Evolutionary conservation across 2,797 vertebrate genomes (phyloP), one percentile per base, ranked within the genome.

Genomic region (Bradypus variegatus): DNA sequence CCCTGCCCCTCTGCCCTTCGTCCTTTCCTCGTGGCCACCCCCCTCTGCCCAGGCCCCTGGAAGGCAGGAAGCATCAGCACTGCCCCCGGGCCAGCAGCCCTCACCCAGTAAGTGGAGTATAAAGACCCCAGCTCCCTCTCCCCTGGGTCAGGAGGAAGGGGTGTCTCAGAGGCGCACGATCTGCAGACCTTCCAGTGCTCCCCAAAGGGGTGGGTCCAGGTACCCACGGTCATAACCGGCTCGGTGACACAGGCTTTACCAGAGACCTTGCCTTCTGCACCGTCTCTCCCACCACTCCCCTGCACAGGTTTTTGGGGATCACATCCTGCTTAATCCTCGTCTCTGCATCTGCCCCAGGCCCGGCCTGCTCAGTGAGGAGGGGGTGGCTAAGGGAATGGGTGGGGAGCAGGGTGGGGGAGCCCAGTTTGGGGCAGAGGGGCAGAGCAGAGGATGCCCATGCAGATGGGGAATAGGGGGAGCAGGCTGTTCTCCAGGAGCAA

Each of bases 401-500:
- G 19, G 73, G n/a, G 15, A 29, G 70, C 31, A 5, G 16, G 70
- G n/a, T 33, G 27, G 31, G 38, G 72, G 38, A 38, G 38, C 58
- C 12, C 55, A 70, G 14, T 50, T 12, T 27, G 21, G 13, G 4
- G 45, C 50, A 12, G 53, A 55, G 53, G 15, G 4, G 41, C 2
- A 48, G 76, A 50, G 33, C 36, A 60, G 29, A 11, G 53, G 14
- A 10, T 16, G 45, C 15, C 7, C 70, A 16, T 0, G n/a, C 15
- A 13, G 60, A 72, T 0, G 27, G n/a, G 36, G n/a, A 5, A n/a
- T 3, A n/a, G 6, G 69, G 31, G 89, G 15, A 16, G 80, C 13
- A 25, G 19, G 62, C 92, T 31, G 31, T 85, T 89, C 91, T 96
- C 90, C 91, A 94, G 95, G 96, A 97, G 86, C 81, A 94, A 89